Base-by-base conservation (phyloP, 2,113 vertebrate species). In the Thalassoma bifasciatum region DNA sequence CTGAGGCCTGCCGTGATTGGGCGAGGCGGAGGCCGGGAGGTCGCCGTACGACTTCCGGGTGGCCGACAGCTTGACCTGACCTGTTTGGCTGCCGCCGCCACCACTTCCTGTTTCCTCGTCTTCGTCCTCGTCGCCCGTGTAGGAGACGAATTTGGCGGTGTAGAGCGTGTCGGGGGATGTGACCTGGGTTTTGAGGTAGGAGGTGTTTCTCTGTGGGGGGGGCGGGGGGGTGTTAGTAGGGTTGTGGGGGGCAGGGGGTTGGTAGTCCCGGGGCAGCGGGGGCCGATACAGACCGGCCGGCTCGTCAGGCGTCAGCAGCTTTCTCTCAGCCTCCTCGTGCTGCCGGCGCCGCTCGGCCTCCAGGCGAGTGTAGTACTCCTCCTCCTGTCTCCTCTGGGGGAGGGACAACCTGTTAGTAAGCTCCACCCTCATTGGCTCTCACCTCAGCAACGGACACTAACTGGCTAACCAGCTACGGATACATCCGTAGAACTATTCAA, bases 131-230 rank as follows among this genome's bases (percentile, higher is more conserved):
- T 96, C 96, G 88, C 96, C 96, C 90, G 93, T 92, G 94, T 96
- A 98, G 61, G 97, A 94, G 90, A 99, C 96, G 91, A 98, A 96
- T 95, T 95, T 99, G 96, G 98, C 98, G 92, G 98, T 98, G 95
- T 97, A 99, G 94, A 99, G 93, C 88, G 96, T 95, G 95, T 99
- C 97, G 65, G 98, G 97, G 93, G 98, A 98, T 91, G 95, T 92
- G 93, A 95, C 96, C 95, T 98, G 98, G 66, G 97, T 96, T 98
- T 98, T 99, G 95, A 99, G 97, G 97, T 96, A 98, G 94, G 97
- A 98, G 92, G 97, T 93, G 90, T 98, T 96, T 95, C 97, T 96
- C 94, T 99, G 98, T 87, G 98, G 97, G 66, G 97, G 98, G 91
- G 96, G 96, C 71, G 97, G 97, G 91, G 98, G 97, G 62, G 60